Percentiles rank a stretch among this genome's conserved stretches.
phyloP scores from a whole-genome alignment of 1,140 invertebrate genomes.

The Archivesica marissinica region DNA sequence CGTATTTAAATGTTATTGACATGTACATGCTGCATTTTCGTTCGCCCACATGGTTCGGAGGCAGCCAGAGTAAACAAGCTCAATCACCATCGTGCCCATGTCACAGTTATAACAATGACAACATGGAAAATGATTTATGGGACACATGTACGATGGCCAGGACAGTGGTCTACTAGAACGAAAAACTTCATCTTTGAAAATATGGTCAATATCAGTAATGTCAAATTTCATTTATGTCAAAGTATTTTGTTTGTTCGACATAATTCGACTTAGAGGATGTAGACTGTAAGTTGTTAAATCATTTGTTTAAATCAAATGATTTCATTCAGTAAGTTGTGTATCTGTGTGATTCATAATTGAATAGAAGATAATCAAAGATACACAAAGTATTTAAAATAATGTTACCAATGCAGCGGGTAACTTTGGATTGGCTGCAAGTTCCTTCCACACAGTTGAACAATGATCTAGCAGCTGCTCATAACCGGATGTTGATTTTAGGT shows the following conservation, averaged over 20 bases:
- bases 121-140: too few relatives aligned
- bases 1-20: too few relatives aligned
- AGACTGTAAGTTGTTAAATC: neutral
- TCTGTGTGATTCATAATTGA: neutral
- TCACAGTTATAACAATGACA: too few relatives aligned
- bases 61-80: too few relatives aligned
- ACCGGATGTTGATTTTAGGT: constrained; percentile 62
- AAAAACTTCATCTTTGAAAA: too few relatives aligned
- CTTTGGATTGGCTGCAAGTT: constrained; percentile 68
- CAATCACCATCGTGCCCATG: too few relatives aligned
- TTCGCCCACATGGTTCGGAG: too few relatives aligned
- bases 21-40: too few relatives aligned
- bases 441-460: constrained; percentile 74
- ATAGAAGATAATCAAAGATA: neutral
- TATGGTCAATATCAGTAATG: neutral
- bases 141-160: too few relatives aligned
- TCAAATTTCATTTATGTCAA: neutral
- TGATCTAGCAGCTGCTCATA: constrained; percentile 65
- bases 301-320: neutral
- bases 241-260: neutral
- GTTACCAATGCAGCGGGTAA: constrained; percentile 72
- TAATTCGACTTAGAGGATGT: neutral
- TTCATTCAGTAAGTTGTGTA: neutral
- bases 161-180: too few relatives aligned
- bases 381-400: neutral